These are phyloP conservation scores for Drosophila mettleri DNA, from an alignment of 2,888 invertebrate species.

Conservation along the genomic window DNA sequence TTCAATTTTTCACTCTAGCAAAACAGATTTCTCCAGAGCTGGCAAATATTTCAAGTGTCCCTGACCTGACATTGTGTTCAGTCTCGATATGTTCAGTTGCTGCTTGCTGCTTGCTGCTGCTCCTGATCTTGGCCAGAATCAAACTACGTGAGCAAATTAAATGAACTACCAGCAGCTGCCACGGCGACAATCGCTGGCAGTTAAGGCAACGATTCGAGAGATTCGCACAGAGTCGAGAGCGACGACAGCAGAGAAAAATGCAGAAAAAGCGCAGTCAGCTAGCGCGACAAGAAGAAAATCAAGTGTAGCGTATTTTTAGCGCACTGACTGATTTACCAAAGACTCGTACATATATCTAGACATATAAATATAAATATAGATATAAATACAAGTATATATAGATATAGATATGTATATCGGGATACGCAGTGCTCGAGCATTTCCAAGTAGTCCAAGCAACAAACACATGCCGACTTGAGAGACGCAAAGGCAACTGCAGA, in stretches of 20 bases:
- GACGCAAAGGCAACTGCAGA: constrained; percentile 44
- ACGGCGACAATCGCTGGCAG: constrained; percentile 9
- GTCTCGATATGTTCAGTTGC: constrained; percentile 4
- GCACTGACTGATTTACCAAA: constrained; percentile 19
- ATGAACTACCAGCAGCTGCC: constrained; percentile 10
- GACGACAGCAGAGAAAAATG: constrained; percentile 5
- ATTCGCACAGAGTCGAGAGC: no score
- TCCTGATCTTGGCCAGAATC: constrained; percentile 48
- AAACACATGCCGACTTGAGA: constrained; percentile 30
- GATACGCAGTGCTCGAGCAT: constrained; percentile 11
- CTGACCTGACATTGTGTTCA: constrained; percentile 31
- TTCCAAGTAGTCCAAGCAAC: constrained; percentile 34
- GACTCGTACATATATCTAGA: constrained; percentile 12
- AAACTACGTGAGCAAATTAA: constrained; percentile 5
- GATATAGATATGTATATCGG: constrained; percentile 5
- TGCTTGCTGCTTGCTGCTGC: constrained; percentile 9
- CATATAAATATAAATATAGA: constrained; percentile 1
- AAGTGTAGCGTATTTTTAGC: constrained; percentile 58
- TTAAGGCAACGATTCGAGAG: constrained; percentile 14
- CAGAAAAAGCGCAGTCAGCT: constrained; percentile 31
- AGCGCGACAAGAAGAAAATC: constrained; percentile 33
- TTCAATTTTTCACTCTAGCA: no score
- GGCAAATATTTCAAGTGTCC: constrained; percentile 14
- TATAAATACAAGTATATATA: background rate
- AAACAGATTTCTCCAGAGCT: background rate